A percentile compares a stretch with the other conserved stretches of the same genome.
Conservation (phyloP, 2,113 vertebrate genomes). For the Orthonyx spaldingii region DNA sequence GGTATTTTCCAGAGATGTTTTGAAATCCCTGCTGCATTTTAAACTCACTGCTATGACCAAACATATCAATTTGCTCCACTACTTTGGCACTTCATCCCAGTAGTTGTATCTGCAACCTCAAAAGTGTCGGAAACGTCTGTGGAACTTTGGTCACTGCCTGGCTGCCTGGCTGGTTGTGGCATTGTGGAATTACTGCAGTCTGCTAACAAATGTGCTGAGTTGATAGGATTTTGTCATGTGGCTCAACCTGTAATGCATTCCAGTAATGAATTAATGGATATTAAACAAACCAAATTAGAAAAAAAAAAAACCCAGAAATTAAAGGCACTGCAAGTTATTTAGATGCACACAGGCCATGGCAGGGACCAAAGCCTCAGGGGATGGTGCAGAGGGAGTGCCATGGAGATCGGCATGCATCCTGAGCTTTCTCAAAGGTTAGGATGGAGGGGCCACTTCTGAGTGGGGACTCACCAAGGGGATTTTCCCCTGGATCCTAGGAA, state of each 20-base stretch:
- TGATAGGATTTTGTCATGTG: background rate
- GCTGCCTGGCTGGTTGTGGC: background rate
- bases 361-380: background rate
- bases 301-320: background rate
- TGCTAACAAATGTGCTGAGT: background rate
- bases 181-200: background rate
- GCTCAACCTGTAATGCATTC: background rate
- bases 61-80: background rate
- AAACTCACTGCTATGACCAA: background rate
- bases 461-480: background rate
- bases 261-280: background rate
- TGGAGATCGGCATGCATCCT: background rate
- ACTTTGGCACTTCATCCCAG: background rate
- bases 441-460: background rate
- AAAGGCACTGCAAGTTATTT: accelerated
- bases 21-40: background rate
- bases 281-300: background rate
- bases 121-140: background rate
- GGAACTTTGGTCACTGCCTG: background rate
- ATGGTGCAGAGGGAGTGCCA: background rate
- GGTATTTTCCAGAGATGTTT: background rate
- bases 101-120: accelerated
- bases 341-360: background rate
- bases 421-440: background rate
- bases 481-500: background rate